These are phyloP conservation scores for Scaptomyza tumidula DNA, from an alignment of 2,888 invertebrate genomes.

Conservation along the genomic window DNA sequence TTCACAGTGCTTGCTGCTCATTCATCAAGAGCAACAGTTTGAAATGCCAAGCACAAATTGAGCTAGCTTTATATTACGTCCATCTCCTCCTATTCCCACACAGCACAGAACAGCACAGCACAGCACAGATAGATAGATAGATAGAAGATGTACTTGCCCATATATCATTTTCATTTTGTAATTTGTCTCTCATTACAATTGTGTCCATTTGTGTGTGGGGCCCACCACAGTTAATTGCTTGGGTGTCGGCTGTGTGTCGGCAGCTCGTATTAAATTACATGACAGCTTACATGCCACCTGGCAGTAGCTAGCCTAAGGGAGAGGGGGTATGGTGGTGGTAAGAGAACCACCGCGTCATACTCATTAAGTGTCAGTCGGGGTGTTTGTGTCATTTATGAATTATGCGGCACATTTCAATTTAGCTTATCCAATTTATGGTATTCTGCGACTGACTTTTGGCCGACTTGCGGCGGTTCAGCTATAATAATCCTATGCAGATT, in stretches of 20 bases:
- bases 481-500: not conserved
- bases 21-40: constrained; percentile 49
- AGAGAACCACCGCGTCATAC: constrained; percentile 16
- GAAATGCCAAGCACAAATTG: constrained; percentile 56
- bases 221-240: constrained; percentile 77
- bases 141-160: constrained; percentile 24
- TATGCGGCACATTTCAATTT: constrained; percentile 57
- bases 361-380: constrained; percentile 53
- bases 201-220: constrained; percentile 53
- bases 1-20: constrained; percentile 3
- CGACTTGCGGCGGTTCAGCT: not conserved
- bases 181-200: constrained; percentile 62
- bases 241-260: constrained; percentile 54
- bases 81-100: not conserved
- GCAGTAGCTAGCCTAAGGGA: too few relatives aligned
- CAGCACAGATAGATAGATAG: constrained; percentile 15
- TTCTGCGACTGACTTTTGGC: constrained; percentile 21
- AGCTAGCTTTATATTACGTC: constrained; percentile 41
- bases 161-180: constrained; percentile 80
- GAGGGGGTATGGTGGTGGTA: not conserved
- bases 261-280: constrained; percentile 72
- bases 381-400: constrained; percentile 56
- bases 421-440: constrained; percentile 39
- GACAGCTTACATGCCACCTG: constrained; percentile 67
- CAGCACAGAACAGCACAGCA: too few relatives aligned